Evolutionary conservation across 1,140 invertebrate species (phyloP).

Genomic region (Maconellicoccus hirsutus): DNA sequence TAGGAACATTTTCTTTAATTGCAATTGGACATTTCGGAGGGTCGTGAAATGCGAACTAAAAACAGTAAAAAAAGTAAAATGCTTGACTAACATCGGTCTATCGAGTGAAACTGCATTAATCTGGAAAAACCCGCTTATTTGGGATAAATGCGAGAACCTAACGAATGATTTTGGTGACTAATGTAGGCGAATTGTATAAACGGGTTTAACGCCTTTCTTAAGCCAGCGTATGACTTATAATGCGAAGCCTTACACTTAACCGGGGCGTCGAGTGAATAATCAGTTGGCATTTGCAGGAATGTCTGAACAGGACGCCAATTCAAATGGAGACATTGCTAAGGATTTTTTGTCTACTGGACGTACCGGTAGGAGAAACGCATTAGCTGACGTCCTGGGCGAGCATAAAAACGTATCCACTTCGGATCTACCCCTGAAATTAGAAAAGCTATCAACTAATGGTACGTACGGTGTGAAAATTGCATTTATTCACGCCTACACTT

Average conservation of each 20-base stretch:
- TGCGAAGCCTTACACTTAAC: too few relatives aligned
- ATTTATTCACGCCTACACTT: too few relatives aligned
- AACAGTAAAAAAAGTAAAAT: too few relatives aligned
- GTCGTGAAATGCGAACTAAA: too few relatives aligned
- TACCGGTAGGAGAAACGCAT: slow-evolving; percentile 63
- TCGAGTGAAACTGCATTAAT: background rate
- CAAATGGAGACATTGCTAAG: slow-evolving; percentile 35
- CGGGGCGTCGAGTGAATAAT: too few relatives aligned
- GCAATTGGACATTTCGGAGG: background rate
- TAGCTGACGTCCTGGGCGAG: slow-evolving; percentile 58
- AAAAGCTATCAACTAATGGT: slow-evolving; percentile 47
- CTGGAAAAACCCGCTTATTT: background rate
- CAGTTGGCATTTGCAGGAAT: background rate
- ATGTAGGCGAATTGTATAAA: too few relatives aligned
- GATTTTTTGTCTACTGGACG: slow-evolving; percentile 66
- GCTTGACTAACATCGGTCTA: background rate
- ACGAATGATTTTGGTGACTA: too few relatives aligned
- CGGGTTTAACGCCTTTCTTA: too few relatives aligned
- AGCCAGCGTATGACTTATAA: too few relatives aligned
- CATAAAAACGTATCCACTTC: slow-evolving; percentile 51
- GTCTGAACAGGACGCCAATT: slow-evolving; percentile 11
- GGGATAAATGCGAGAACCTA: too few relatives aligned
- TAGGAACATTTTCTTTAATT: background rate
- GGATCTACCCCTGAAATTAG: slow-evolving; percentile 53
- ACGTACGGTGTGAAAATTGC: too few relatives aligned